Evolutionary conservation across 2,888 invertebrate species (phyloP).

Genomic region (Heteromurus nitidus): DNA sequence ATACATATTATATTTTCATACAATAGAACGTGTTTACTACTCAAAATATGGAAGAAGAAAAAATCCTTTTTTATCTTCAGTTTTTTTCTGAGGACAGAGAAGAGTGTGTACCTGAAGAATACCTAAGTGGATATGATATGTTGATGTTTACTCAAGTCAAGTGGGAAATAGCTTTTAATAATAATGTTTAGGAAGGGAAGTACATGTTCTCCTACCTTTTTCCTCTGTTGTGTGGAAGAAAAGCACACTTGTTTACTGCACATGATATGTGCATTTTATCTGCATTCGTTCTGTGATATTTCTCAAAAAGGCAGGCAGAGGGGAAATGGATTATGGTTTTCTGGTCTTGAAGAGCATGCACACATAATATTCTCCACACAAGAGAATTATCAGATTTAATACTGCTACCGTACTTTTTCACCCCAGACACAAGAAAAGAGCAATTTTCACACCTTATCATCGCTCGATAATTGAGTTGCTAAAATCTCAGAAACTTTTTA

Average conservation of each 20-base stretch:
- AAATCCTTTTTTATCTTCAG: slow-evolving; percentile 10
- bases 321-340: background rate
- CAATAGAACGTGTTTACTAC: slow-evolving; percentile 39
- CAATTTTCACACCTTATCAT: slow-evolving; percentile 73
- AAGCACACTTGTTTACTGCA: background rate
- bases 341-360: too few species aligned
- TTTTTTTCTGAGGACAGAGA: too few species aligned
- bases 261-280: slow-evolving; percentile 10
- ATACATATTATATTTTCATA: slow-evolving; percentile 42
- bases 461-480: slow-evolving; percentile 73
- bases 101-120: too few species aligned
- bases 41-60: background rate
- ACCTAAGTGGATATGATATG: slow-evolving; percentile 12
- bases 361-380: slow-evolving; percentile 2
- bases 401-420: slow-evolving; percentile 21
- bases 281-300: background rate
- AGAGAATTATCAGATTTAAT: slow-evolving; percentile 39
- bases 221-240: too few species aligned
- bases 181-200: slow-evolving; percentile 38
- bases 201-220: slow-evolving; percentile 31
- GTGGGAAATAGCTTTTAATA: slow-evolving; percentile 31
- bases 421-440: slow-evolving; percentile 23
- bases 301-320: slow-evolving; percentile 8
- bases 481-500: too few species aligned
- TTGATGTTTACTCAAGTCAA: slow-evolving; percentile 13